Conservation (phyloP, 2,888 invertebrate genomes). For the Heliothis peltigera region DNA sequence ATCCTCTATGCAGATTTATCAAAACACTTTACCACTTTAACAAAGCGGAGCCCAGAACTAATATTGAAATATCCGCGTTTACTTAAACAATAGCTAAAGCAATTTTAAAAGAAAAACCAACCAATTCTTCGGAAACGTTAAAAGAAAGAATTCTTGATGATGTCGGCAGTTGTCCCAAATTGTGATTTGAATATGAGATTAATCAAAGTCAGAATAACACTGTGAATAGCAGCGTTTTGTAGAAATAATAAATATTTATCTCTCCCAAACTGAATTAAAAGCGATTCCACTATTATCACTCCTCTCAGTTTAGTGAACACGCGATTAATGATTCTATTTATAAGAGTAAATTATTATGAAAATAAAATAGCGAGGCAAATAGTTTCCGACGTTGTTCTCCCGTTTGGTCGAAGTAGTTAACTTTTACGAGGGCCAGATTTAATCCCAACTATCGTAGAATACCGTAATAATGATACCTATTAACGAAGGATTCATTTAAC, state of each 20-base stretch:
- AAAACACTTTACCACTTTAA: background rate
- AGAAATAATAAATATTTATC: slow-evolving; percentile 76
- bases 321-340: slow-evolving; percentile 72
- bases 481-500: slow-evolving; percentile 56
- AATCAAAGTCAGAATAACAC: slow-evolving; percentile 76
- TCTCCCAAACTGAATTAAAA: slow-evolving; percentile 71
- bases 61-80: background rate
- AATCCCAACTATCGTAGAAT: slow-evolving; percentile 47
- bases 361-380: slow-evolving; percentile 35
- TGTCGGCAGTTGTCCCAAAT: slow-evolving; percentile 51
- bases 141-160: slow-evolving; percentile 38
- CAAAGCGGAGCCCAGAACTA: background rate
- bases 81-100: background rate
- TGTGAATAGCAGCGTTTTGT: slow-evolving; percentile 71
- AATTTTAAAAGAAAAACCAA: background rate
- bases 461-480: slow-evolving; percentile 55
- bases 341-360: slow-evolving; percentile 27
- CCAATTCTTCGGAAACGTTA: slow-evolving; percentile 33
- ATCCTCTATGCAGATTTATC: background rate
- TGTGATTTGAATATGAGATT: slow-evolving; percentile 80
- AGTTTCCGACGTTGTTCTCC: slow-evolving; percentile 37
- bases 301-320: slow-evolving; percentile 66
- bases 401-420: slow-evolving; percentile 55
- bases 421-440: slow-evolving; percentile 60
- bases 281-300: slow-evolving; percentile 74